A percentile compares a stretch with the other conserved stretches of the same genome.
phyloP scores from a whole-genome alignment of 2,797 vertebrate genomes.

The Anguilla anguilla region DNA sequence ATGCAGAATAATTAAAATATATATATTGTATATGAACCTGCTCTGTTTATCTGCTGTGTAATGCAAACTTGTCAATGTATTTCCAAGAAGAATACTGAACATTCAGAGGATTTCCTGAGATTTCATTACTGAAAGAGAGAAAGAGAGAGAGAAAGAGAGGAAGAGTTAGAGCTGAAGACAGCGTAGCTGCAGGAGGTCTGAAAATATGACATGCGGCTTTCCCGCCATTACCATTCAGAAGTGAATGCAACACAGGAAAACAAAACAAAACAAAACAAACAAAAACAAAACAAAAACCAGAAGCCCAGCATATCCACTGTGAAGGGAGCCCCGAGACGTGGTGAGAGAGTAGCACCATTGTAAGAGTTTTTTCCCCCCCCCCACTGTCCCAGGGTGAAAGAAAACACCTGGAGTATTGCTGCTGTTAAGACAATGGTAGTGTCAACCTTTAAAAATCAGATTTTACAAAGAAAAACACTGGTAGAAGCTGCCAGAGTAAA shows the following conservation, averaged over 20 bases:
- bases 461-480: conserved; percentile 51
- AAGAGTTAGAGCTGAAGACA: conserved; percentile 35
- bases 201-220: conserved; percentile 41
- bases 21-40: conserved; percentile 85
- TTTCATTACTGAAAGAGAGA: conserved; percentile 73
- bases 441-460: conserved; percentile 72
- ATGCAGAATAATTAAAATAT: conserved; percentile 77
- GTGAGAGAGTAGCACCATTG: conserved; percentile 81
- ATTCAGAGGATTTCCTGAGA: conserved; percentile 97
- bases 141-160: conserved; percentile 36
- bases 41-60: conserved; percentile 79
- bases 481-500: conserved; percentile 66
- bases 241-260: conserved; percentile 74
- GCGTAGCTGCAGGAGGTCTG: conserved; percentile 79
- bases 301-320: conserved; percentile 72
- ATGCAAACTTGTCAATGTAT: conserved; percentile 73
- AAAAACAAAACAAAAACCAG: not conserved
- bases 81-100: conserved; percentile 78
- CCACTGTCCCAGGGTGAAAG: conserved; percentile 68
- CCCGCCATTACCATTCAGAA: conserved; percentile 78
- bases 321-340: not conserved
- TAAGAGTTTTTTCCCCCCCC: conserved; percentile 73
- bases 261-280: not conserved
- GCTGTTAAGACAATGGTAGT: conserved; percentile 86
- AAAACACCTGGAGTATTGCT: conserved; percentile 88